phyloP scores from a whole-genome alignment of 2,113 vertebrate species.

The Zosterops pallidus region DNA sequence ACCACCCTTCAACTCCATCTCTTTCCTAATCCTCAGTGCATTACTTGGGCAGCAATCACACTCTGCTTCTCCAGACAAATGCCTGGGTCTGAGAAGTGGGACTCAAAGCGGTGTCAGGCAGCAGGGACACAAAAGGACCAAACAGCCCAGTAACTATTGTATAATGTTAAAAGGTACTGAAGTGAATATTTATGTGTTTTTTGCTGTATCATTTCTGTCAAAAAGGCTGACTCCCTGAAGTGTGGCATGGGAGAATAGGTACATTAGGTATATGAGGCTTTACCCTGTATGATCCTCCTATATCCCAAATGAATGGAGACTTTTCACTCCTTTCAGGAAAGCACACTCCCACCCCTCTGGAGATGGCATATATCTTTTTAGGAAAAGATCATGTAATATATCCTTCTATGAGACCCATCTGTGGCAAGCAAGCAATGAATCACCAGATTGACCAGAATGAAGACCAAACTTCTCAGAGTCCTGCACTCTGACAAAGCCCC shows the following conservation, averaged over 20 bases:
- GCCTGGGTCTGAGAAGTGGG: neutral
- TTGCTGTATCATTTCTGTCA: neutral
- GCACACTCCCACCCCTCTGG: neutral
- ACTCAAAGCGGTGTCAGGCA: neutral
- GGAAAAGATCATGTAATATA: neutral
- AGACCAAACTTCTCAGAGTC: neutral
- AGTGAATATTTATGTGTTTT: neutral
- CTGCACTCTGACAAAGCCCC: neutral
- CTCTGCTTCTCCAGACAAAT: neutral
- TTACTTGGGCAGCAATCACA: neutral
- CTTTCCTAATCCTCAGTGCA: neutral
- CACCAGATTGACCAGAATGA: neutral
- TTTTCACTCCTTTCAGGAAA: neutral
- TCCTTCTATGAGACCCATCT: neutral
- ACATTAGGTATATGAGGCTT: neutral
- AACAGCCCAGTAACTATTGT: neutral
- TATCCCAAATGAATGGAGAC: neutral
- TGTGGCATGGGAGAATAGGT: rapidly evolving
- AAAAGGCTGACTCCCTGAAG: neutral
- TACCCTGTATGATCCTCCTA: neutral
- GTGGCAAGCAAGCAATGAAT: neutral
- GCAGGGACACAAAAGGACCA: neutral
- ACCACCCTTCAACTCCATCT: neutral
- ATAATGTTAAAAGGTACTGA: neutral
- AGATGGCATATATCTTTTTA: neutral